Percentiles rank a stretch among this genome's conserved stretches.
These are phyloP conservation scores for Harpagifer antarcticus DNA, from an alignment of 2,797 vertebrate species.

Conservation along the genomic window DNA sequence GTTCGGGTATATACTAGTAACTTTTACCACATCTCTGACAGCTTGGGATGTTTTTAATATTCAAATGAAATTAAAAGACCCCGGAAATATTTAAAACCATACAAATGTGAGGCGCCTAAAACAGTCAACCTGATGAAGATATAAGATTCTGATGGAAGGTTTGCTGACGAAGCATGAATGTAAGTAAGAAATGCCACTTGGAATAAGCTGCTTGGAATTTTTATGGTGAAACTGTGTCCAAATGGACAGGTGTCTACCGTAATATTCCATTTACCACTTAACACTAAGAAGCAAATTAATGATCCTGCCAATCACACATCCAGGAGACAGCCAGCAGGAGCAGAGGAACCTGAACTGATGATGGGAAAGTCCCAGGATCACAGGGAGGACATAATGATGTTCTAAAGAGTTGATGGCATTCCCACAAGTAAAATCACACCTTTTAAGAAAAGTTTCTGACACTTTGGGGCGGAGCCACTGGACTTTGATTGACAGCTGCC, in stretches of 20 bases:
- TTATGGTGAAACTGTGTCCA: constrained; percentile 9
- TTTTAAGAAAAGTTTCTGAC: too few species aligned
- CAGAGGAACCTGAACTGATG: not conserved
- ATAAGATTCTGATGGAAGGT: not conserved
- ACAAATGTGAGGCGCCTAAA: too few species aligned
- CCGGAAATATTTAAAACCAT: not conserved
- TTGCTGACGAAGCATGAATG: not conserved
- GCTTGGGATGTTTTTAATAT: not conserved
- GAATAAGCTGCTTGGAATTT: not conserved
- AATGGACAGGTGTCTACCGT: constrained; percentile 51
- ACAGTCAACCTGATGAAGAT: not conserved
- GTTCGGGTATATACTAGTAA: too few species aligned
- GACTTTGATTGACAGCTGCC: too few species aligned
- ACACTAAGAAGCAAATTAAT: constrained; percentile 45
- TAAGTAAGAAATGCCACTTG: not conserved
- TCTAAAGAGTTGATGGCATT: not conserved
- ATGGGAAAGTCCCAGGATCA: not conserved
- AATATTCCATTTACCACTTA: constrained; percentile 42
- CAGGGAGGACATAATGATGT: not conserved
- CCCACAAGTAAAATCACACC: not conserved
- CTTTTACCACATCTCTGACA: too few species aligned
- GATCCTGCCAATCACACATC: constrained; percentile 43
- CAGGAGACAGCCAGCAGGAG: not conserved
- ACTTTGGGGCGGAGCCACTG: too few species aligned
- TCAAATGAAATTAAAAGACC: not conserved